phyloP scores from a whole-genome alignment of 1,140 invertebrate species.

The Danaus plexippus region DNA sequence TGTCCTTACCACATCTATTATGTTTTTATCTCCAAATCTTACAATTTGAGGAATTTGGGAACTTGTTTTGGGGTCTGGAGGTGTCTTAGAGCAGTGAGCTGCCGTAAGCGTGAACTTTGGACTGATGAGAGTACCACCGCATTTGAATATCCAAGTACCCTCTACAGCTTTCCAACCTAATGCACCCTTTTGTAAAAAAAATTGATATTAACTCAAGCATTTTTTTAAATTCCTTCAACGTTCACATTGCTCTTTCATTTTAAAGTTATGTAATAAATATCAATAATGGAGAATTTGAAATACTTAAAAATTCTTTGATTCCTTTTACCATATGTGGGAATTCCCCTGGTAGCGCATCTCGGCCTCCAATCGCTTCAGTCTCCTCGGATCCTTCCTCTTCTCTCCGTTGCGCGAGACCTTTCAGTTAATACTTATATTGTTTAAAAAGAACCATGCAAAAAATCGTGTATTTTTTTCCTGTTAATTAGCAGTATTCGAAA shows the following conservation, averaged over 20 bases:
- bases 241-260: background rate
- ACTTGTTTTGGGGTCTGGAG: slow-evolving; percentile 18
- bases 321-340: slow-evolving; percentile 21
- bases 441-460: too few species aligned
- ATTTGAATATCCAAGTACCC: slow-evolving; percentile 36
- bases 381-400: too few species aligned
- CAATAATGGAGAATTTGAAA: background rate
- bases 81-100: slow-evolving; percentile 34
- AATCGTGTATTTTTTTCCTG: too few species aligned
- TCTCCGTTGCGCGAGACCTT: too few species aligned
- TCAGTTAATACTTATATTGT: too few species aligned
- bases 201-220: too few species aligned
- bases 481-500: too few species aligned
- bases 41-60: slow-evolving; percentile 35
- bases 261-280: background rate
- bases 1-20: slow-evolving; percentile 25
- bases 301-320: background rate
- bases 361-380: slow-evolving; percentile 15
- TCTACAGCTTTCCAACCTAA: slow-evolving; percentile 30
- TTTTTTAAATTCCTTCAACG: background rate
- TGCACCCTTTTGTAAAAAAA: slow-evolving; percentile 22
- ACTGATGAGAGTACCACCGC: slow-evolving; percentile 42
- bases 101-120: slow-evolving; percentile 35
- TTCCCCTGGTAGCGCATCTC: slow-evolving; percentile 16
- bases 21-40: slow-evolving; percentile 35